Percentiles rank a stretch among this genome's conserved stretches.
Evolutionary conservation across 64 coral and sea anemone genomes (phyloP).

Genomic region (Trachythela sp.): DNA sequence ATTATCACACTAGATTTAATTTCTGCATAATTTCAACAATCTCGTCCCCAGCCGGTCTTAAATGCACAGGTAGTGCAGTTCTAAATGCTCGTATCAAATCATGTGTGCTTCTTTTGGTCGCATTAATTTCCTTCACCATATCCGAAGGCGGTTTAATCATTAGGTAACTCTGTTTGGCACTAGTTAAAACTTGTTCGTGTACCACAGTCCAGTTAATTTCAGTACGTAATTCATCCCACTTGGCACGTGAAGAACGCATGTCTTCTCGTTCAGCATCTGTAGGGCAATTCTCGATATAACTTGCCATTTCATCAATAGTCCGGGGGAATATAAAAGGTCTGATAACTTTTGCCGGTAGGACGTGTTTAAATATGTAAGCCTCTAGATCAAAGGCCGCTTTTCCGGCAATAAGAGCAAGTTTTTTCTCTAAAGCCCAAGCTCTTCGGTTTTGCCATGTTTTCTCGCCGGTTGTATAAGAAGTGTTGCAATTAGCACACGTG

Average conservation of each 20-base stretch:
- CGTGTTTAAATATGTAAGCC: slow-evolving; percentile 54
- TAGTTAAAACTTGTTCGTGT: slow-evolving; percentile 56
- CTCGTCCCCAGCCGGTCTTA: slow-evolving; percentile 41
- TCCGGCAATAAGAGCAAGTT: slow-evolving; percentile 50
- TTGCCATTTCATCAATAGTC: slow-evolving; percentile 57
- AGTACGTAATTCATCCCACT: slow-evolving; percentile 44
- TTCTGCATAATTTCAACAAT: slow-evolving; percentile 40
- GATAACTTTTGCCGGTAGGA: slow-evolving; percentile 37
- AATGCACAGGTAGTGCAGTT: slow-evolving; percentile 50
- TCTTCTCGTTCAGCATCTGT: slow-evolving; percentile 29
- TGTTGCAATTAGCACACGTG: slow-evolving; percentile 7
- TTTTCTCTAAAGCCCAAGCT: slow-evolving; percentile 34
- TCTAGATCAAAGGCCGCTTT: slow-evolving; percentile 49
- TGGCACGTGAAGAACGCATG: slow-evolving; percentile 23
- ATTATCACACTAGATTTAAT: slow-evolving; percentile 19
- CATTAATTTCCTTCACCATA: slow-evolving; percentile 57
- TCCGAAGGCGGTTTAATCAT: slow-evolving; percentile 58
- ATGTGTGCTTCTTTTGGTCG: slow-evolving; percentile 17
- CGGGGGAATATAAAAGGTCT: slow-evolving; percentile 61
- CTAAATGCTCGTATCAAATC: slow-evolving; percentile 49
- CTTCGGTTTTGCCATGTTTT: background rate
- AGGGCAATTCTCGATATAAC: background rate
- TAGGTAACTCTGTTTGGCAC: slow-evolving; percentile 55
- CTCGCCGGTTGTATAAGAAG: background rate
- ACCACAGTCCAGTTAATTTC: slow-evolving; percentile 45